Base-by-base conservation (phyloP, 2,113 vertebrate species). In the Zosterops japonicus region DNA sequence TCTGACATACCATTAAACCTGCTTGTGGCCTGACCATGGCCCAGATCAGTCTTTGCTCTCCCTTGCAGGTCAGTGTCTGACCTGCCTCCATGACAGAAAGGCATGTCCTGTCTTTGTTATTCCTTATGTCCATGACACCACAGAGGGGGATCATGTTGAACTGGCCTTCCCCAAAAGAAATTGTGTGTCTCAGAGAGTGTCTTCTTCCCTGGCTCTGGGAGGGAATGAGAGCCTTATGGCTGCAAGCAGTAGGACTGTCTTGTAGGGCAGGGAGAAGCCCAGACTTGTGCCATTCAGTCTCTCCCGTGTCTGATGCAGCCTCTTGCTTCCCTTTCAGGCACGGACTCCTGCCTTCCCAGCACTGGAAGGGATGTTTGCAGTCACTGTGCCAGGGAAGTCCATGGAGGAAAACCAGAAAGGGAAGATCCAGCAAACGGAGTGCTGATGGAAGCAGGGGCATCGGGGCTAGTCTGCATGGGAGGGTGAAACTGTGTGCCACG, bases 381-480 rank as follows among this genome's bases (percentile, higher is more conserved):
- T 55, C 57, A 17, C 36, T 42, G 59, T 90, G 70, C 93, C 89
- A 0, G 42, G 42, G 44, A 97, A 95, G 78, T 18, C 27, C 25
- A 17, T 81, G 76, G 80, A 93, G 44, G 72, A 91, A 44, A 78
- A 61, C 61, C 92, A 93, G 65, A 84, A 96, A 47, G 84, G 68
- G 76, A 95, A 93, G 47, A 79, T 41, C 35, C 92, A 95, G 42
- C 88, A 97, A 52, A 91, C 55, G 0, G 76, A 87, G 31, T 96
- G 67, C 39, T 97, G 90, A 97, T 25, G 42, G 75, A 7, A 95
- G 76, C 65, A 35, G 71, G 68, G 63, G 15, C 42, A 35, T 15
- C 0, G 0, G 47, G 56, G 22, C 42, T 6, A 4, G 44, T 79
- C 64, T 86, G 69, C 47, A 7, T 52, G 61, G 93, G 49, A 91